Percentiles rank a stretch among this genome's conserved stretches.
Evolutionary conservation across 2,113 vertebrate species (phyloP).

Genomic region (Crotalus horridus): DNA sequence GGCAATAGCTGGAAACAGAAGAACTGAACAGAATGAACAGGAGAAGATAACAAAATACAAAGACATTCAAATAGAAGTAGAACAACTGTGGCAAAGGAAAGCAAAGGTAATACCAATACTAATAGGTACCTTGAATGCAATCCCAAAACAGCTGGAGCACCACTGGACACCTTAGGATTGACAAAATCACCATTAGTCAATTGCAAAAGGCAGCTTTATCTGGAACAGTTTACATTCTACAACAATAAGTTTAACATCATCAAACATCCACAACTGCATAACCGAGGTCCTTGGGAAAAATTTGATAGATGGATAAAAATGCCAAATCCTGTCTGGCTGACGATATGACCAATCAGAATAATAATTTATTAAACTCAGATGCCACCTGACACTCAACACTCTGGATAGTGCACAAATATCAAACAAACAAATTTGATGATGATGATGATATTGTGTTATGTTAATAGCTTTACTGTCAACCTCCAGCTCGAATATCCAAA

Average conservation of each 20-base stretch:
- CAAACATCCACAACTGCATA: neutral
- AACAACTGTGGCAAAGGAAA: neutral
- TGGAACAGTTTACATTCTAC: neutral
- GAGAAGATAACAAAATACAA: neutral
- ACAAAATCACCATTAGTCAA: neutral
- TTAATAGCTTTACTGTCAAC: neutral
- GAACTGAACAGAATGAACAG: neutral
- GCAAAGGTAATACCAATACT: neutral
- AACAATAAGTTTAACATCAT: neutral
- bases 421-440: neutral
- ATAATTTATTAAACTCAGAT: neutral
- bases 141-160: neutral
- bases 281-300: neutral
- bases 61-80: neutral
- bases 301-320: neutral
- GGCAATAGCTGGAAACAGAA: neutral
- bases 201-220: neutral
- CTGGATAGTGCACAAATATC: neutral
- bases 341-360: neutral
- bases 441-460: neutral
- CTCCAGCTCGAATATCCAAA: too few relatives aligned
- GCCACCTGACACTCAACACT: neutral
- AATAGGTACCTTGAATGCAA: neutral
- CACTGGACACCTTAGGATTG: neutral
- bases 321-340: neutral